These are phyloP conservation scores for Agrypnia vestita DNA, from an alignment of 1,140 invertebrate genomes.

Conservation along the genomic window DNA sequence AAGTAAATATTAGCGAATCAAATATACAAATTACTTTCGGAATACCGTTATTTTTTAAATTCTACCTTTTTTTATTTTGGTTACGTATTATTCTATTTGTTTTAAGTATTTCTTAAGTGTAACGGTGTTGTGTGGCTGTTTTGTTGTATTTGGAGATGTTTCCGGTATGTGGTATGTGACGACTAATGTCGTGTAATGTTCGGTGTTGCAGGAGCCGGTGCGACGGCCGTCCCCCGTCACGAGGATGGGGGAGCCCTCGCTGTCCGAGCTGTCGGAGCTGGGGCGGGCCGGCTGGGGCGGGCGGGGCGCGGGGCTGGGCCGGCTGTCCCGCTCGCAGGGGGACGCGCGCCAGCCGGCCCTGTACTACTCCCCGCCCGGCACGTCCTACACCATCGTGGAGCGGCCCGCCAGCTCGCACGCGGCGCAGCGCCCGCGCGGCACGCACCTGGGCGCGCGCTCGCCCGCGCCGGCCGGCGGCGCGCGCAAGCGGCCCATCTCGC, in stretches of 20 bases:
- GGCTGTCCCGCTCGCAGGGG: slow-evolving; percentile 70
- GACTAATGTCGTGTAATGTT: too few species aligned
- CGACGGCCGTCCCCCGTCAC: slow-evolving; percentile 68
- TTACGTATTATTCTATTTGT: too few species aligned
- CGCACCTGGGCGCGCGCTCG: slow-evolving; percentile 77
- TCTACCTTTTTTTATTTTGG: too few species aligned
- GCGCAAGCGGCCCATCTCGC: slow-evolving; percentile 82
- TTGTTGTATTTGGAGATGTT: neutral
- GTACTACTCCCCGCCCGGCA: slow-evolving; percentile 82
- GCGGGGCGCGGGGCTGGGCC: slow-evolving; percentile 68
- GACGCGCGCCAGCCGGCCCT: slow-evolving; percentile 74
- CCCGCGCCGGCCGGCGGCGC: slow-evolving; percentile 65
- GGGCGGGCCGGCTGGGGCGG: slow-evolving; percentile 69
- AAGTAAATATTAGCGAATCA: too few species aligned
- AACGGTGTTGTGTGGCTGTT: neutral
- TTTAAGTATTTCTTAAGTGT: too few species aligned
- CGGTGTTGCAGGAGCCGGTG: slow-evolving; percentile 55
- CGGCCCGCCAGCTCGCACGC: slow-evolving; percentile 81
- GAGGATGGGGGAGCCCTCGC: slow-evolving; percentile 73
- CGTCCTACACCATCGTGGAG: slow-evolving; percentile 89
- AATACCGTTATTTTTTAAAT: too few species aligned
- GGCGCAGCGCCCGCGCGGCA: slow-evolving; percentile 77
- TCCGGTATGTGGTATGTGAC: neutral
- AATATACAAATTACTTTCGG: too few species aligned
- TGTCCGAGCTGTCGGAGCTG: slow-evolving; percentile 72